These are phyloP conservation scores for Hemibagrus wyckioides DNA, from an alignment of 2,113 vertebrate genomes.

Conservation along the genomic window DNA sequence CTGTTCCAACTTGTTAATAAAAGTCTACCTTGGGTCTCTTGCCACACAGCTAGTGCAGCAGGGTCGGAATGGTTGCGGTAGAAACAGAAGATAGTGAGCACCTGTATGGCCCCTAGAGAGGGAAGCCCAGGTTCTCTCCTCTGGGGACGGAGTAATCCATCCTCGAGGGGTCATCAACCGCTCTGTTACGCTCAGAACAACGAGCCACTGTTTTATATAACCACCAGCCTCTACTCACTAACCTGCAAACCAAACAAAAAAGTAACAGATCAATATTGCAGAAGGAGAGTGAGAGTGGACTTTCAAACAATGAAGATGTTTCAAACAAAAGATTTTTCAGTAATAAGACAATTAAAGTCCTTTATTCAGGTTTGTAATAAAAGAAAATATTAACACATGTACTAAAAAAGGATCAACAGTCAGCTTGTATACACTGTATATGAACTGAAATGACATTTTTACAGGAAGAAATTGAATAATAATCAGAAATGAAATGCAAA, in stretches of 20 bases:
- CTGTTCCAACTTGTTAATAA: slow-evolving; percentile 67
- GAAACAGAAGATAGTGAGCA: slow-evolving; percentile 75
- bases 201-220: slow-evolving; percentile 16
- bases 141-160: slow-evolving; percentile 30
- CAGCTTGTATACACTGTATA: background rate
- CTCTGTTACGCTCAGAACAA: slow-evolving; percentile 35
- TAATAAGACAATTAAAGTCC: background rate
- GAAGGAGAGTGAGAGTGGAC: background rate
- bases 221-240: slow-evolving; percentile 1
- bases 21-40: slow-evolving; percentile 68
- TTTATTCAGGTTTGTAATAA: background rate
- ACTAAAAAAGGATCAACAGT: background rate
- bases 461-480: background rate
- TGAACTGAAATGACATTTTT: background rate
- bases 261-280: background rate
- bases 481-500: background rate
- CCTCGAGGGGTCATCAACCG: slow-evolving; percentile 32
- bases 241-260: background rate
- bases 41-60: slow-evolving; percentile 63
- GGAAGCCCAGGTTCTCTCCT: slow-evolving; percentile 44
- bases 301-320: background rate
- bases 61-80: slow-evolving; percentile 74
- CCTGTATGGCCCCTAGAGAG: slow-evolving; percentile 34
- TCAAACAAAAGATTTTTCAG: background rate
- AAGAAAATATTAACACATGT: background rate